These are phyloP conservation scores for Machaerirhynchus nigripectus DNA, from an alignment of 2,113 vertebrate species.

Conservation along the genomic window DNA sequence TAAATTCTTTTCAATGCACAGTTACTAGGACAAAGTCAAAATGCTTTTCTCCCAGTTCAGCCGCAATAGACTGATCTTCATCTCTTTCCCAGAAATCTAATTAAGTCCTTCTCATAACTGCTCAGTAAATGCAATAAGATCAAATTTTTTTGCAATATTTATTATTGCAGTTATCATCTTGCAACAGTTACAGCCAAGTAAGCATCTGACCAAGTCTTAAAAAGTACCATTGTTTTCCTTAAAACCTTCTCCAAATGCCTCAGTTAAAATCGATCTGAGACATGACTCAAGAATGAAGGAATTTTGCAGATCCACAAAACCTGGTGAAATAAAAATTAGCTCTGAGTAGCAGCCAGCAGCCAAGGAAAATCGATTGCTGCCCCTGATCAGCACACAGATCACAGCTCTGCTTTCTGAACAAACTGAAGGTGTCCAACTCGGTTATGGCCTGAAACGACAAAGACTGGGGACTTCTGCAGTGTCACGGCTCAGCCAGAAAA, in stretches of 20 bases:
- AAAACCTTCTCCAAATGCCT: not conserved
- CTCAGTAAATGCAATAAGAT: not conserved
- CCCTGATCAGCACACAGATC: not conserved
- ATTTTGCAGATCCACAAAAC: not conserved
- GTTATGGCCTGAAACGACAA: rapidly evolving
- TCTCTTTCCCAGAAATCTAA: not conserved
- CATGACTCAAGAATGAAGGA: not conserved
- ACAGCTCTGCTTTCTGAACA: not conserved
- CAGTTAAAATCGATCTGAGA: not conserved
- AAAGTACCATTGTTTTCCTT: not conserved
- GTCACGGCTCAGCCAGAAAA: not conserved
- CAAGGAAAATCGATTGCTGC: not conserved
- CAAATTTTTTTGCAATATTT: not conserved
- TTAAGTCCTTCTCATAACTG: not conserved
- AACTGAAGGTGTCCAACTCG: not conserved
- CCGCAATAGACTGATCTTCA: not conserved
- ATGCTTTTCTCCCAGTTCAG: not conserved
- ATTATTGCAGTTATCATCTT: not conserved
- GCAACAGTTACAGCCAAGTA: not conserved
- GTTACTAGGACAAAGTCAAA: not conserved
- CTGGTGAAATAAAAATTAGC: not conserved
- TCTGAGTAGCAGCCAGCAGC: not conserved
- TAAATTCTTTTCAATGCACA: not conserved
- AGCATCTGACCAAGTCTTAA: not conserved
- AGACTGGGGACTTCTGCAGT: not conserved